A percentile compares a stretch with the other conserved stretches of the same genome.
phyloP scores from a whole-genome alignment of 2,888 invertebrate genomes.

The Mallateleia sp. region DNA sequence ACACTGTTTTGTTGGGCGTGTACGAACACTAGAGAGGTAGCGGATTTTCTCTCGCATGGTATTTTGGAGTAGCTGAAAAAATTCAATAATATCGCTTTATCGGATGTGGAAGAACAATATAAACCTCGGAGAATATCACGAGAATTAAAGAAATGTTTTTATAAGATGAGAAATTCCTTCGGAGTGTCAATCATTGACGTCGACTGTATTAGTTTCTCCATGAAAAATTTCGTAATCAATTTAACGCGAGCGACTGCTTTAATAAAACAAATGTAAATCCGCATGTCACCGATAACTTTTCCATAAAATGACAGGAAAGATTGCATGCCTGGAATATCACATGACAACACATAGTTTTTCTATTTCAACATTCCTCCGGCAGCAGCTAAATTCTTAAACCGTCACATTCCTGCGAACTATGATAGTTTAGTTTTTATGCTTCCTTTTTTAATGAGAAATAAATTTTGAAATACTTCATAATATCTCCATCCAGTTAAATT shows the following conservation, averaged over 20 bases:
- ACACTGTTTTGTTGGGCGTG: conserved; percentile 42
- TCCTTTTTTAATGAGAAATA: conserved; percentile 29
- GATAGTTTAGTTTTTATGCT: neutral
- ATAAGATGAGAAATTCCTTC: conserved; percentile 5
- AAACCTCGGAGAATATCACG: conserved; percentile 34
- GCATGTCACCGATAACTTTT: conserved; percentile 45
- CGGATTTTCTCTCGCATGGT: conserved; percentile 50
- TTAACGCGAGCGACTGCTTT: conserved; percentile 10
- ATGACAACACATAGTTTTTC: conserved; percentile 46
- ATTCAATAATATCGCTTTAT: conserved; percentile 55
- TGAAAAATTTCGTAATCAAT: conserved; percentile 41
- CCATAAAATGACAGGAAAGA: conserved; percentile 42
- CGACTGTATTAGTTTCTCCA: neutral
- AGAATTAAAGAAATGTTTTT: conserved; percentile 36
- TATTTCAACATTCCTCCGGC: conserved; percentile 53
- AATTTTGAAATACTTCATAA: conserved; percentile 2
- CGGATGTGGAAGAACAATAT: conserved; percentile 42
- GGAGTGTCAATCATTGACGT: conserved; percentile 27
- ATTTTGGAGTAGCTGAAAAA: conserved; percentile 52
- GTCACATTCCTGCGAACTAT: conserved; percentile 7
- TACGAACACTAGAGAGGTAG: conserved; percentile 30
- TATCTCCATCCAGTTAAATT: neutral
- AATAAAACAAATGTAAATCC: conserved; percentile 50
- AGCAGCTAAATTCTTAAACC: conserved; percentile 36
- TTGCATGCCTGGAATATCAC: conserved; percentile 38